Conservation (phyloP, 1,140 invertebrate species). For the Watersipora subatra region DNA sequence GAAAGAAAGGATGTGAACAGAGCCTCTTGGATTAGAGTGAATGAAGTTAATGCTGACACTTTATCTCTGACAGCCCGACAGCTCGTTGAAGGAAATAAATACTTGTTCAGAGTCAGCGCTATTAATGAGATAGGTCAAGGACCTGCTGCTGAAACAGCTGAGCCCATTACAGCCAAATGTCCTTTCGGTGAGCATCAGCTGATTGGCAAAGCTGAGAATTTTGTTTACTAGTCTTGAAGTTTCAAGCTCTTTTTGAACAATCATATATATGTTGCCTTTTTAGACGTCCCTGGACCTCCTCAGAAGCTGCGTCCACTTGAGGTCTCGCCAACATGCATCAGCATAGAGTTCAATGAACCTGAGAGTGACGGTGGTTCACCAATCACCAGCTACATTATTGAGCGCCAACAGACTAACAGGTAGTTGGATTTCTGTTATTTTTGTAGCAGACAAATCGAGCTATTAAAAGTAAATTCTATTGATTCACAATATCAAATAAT, state of each 20-base stretch:
- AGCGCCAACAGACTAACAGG: background rate
- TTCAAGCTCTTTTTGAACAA: slow-evolving; percentile 55
- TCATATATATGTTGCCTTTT: slow-evolving; percentile 28
- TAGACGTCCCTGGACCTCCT: slow-evolving; percentile 71
- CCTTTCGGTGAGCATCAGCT: slow-evolving; percentile 26
- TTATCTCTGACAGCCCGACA: slow-evolving; percentile 15
- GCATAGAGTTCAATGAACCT: slow-evolving; percentile 48
- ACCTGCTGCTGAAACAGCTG: slow-evolving; percentile 47
- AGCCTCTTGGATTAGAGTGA: slow-evolving; percentile 14
- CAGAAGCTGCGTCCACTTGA: slow-evolving; percentile 77
- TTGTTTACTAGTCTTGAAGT: slow-evolving; percentile 16
- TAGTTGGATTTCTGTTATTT: too few relatives aligned
- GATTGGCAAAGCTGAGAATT: background rate
- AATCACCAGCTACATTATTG: slow-evolving; percentile 58
- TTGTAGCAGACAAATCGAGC: too few relatives aligned
- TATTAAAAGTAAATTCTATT: too few relatives aligned
- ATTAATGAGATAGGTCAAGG: slow-evolving; percentile 80
- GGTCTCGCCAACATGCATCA: slow-evolving; percentile 53
- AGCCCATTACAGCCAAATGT: slow-evolving; percentile 54
- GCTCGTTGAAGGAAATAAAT: slow-evolving; percentile 78
- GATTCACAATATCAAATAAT: too few relatives aligned
- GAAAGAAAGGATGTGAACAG: slow-evolving; percentile 10
- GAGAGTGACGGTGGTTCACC: slow-evolving; percentile 49
- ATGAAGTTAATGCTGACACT: slow-evolving; percentile 13
- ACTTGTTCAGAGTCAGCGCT: slow-evolving; percentile 82